These are phyloP conservation scores for Hydrolagus colliei DNA, from an alignment of 2,797 vertebrate species.

Conservation along the genomic window DNA sequence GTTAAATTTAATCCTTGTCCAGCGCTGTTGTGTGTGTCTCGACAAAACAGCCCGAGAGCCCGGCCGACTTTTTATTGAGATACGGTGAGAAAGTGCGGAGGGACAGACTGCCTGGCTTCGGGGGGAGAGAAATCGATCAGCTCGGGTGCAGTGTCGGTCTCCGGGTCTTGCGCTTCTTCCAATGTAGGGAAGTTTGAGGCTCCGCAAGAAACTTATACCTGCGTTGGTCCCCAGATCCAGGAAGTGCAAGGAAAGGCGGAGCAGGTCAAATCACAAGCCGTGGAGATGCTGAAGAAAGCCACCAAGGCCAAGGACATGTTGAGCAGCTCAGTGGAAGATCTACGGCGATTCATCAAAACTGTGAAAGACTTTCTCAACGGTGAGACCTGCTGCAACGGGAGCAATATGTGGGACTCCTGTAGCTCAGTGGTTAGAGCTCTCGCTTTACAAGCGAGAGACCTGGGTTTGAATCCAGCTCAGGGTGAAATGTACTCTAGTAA, in stretches of 20 bases:
- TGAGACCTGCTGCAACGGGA: conserved; percentile 37
- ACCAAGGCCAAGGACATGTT: conserved; percentile 56
- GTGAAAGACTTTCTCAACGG: conserved; percentile 78
- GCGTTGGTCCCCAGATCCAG: conserved; percentile 54
- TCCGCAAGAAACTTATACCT: too few species aligned
- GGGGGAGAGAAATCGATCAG: too few species aligned
- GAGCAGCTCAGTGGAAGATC: conserved; percentile 60
- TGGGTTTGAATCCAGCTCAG: background rate
- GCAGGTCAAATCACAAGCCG: conserved; percentile 58
- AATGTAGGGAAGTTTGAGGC: too few species aligned
- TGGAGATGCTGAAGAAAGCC: conserved; percentile 56
- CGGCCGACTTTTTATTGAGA: too few species aligned
- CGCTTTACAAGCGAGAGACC: too few species aligned
- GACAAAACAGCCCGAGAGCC: too few species aligned
- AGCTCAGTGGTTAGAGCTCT: conserved; percentile 17
- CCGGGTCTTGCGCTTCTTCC: too few species aligned
- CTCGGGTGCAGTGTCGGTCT: too few species aligned
- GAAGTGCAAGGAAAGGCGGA: conserved; percentile 62
- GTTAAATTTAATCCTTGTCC: too few species aligned
- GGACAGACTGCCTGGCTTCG: too few species aligned
- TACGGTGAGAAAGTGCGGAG: too few species aligned
- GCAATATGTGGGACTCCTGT: background rate
- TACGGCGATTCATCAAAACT: conserved; percentile 69
- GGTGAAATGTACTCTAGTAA: background rate
- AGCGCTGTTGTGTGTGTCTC: too few species aligned